phyloP scores from a whole-genome alignment of 2,888 invertebrate species.

The Agonopterix arenella region DNA sequence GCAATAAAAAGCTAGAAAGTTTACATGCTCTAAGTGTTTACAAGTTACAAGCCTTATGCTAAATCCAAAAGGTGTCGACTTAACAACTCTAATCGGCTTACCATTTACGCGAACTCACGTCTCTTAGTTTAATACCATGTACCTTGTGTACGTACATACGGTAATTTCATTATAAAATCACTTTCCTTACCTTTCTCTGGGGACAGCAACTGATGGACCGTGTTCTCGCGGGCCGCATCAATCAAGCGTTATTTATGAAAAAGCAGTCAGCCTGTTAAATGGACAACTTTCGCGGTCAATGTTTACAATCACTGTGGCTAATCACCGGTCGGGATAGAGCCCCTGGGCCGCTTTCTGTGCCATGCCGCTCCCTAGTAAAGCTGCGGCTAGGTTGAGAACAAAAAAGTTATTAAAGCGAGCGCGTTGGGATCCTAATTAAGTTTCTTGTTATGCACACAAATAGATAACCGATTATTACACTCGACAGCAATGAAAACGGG shows the following conservation, averaged over 20 bases:
- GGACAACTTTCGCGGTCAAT: conserved; percentile 53
- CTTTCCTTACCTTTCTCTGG: conserved; percentile 61
- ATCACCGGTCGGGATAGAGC: conserved; percentile 13
- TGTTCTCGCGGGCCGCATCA: conserved; percentile 30
- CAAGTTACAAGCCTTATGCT: too few relatives aligned
- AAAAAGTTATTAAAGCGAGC: too few relatives aligned
- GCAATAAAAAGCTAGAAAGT: too few relatives aligned
- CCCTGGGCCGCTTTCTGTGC: conserved; percentile 23
- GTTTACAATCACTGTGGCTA: conserved; percentile 31
- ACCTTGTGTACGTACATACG: background rate
- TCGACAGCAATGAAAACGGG: too few relatives aligned
- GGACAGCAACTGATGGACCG: conserved; percentile 24
- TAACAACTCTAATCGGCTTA: background rate
- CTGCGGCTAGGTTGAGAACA: too few relatives aligned
- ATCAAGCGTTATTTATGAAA: conserved; percentile 51
- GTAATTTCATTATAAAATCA: conserved; percentile 44
- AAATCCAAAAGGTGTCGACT: background rate
- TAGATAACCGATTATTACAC: too few relatives aligned
- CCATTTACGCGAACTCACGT: background rate
- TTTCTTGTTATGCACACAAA: too few relatives aligned
- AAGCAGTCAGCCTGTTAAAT: conserved; percentile 41
- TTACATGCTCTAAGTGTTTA: too few relatives aligned
- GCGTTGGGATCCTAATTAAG: too few relatives aligned
- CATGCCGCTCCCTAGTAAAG: background rate
- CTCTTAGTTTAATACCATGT: background rate